Evolutionary conservation across 1,140 invertebrate genomes (phyloP).

Genomic region (Leguminivora glycinivorella): DNA sequence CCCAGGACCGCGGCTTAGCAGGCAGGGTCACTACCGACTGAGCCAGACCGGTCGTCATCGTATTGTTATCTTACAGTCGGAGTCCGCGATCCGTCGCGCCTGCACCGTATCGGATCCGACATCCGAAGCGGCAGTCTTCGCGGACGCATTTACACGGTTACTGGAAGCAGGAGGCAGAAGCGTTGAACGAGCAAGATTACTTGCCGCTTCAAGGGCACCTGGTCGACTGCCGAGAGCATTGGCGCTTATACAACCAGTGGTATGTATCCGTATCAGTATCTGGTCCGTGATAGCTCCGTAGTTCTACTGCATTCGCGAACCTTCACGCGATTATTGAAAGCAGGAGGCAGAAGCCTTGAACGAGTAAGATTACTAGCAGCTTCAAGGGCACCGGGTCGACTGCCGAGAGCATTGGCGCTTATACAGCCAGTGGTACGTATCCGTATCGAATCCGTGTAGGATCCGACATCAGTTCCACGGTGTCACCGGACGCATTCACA

Average conservation of each 20-base stretch:
- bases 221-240: slow-evolving; percentile 38
- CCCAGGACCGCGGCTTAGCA: too few relatives aligned
- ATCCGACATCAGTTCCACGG: too few relatives aligned
- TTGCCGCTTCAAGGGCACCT: slow-evolving; percentile 29
- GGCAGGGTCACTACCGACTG: too few relatives aligned
- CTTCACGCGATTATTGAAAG: slow-evolving; percentile 46
- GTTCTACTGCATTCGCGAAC: neutral
- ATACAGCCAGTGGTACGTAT: slow-evolving; percentile 46
- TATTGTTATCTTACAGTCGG: slow-evolving; percentile 27
- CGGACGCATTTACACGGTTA: slow-evolving; percentile 56
- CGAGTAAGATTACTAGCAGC: slow-evolving; percentile 35
- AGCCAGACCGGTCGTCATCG: too few relatives aligned
- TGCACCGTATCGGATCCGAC: slow-evolving; percentile 26
- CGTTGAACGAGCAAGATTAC: slow-evolving; percentile 43
- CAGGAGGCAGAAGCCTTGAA: slow-evolving; percentile 45
- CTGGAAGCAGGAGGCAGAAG: slow-evolving; percentile 49
- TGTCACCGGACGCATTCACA: slow-evolving; percentile 57
- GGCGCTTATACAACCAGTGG: slow-evolving; percentile 40
- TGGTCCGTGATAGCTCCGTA: neutral
- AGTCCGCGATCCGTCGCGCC: slow-evolving; percentile 26
- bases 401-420: slow-evolving; percentile 34
- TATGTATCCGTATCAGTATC: slow-evolving; percentile 28
- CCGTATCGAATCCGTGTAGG: too few relatives aligned
- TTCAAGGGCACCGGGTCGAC: slow-evolving; percentile 32
- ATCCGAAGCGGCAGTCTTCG: slow-evolving; percentile 46